These are phyloP conservation scores for Aspidoscelis tigris DNA, from an alignment of 2,113 vertebrate species.

Conservation along the genomic window DNA sequence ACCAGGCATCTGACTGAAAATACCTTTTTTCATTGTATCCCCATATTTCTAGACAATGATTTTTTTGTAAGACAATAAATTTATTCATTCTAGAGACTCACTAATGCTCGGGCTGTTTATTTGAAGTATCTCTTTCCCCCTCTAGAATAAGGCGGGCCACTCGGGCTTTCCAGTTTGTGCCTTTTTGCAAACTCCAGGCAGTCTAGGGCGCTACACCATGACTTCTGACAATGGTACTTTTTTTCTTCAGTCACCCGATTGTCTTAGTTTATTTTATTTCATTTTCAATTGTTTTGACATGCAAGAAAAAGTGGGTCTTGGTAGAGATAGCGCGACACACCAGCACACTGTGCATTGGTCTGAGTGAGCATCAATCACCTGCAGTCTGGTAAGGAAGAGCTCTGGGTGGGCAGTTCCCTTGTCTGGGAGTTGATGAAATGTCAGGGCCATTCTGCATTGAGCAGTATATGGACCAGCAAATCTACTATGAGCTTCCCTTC, in stretches of 20 bases:
- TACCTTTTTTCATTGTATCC: slow-evolving; percentile 89
- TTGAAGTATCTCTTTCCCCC: slow-evolving; percentile 65
- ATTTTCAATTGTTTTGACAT: neutral
- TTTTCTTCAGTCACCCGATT: no score
- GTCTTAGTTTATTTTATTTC: neutral
- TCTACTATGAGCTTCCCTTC: no score
- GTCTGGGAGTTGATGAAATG: no score
- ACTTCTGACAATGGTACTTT: no score
- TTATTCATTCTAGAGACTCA: slow-evolving; percentile 92
- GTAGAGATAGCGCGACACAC: no score
- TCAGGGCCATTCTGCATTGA: no score
- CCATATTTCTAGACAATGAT: slow-evolving; percentile 96
- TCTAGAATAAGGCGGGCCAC: slow-evolving; percentile 69
- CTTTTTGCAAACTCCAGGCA: no score
- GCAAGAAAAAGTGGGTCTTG: neutral
- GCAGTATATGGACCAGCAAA: no score
- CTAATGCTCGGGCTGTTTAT: slow-evolving; percentile 75
- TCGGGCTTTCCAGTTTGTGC: neutral
- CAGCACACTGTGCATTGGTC: neutral
- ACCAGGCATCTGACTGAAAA: slow-evolving; percentile 88
- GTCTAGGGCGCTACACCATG: neutral
- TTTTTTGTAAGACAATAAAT: slow-evolving; percentile 99
- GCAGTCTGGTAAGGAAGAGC: no score
- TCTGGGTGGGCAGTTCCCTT: no score
- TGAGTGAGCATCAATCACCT: neutral